phyloP scores from a whole-genome alignment of 2,888 invertebrate genomes.

The Terebella lapidaria region DNA sequence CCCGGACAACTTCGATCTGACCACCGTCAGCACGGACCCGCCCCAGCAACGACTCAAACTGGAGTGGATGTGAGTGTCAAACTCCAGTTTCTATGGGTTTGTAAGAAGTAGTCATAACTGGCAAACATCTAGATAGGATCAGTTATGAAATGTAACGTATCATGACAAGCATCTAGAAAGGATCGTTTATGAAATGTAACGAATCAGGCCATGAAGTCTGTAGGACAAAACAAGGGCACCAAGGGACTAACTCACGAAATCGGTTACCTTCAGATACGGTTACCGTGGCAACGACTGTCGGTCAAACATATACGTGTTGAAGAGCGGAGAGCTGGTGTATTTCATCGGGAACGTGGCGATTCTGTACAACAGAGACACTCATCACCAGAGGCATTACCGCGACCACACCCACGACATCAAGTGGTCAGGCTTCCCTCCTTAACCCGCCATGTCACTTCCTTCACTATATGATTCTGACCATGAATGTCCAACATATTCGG shows the following conservation, averaged over 20 bases:
- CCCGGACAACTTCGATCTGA: constrained; percentile 17
- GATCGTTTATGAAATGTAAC: no score
- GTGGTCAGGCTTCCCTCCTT: no score
- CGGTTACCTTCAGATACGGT: constrained; percentile 47
- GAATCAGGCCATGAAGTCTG: no score
- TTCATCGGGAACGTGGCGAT: constrained; percentile 43
- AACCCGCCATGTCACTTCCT: neutral
- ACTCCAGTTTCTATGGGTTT: no score
- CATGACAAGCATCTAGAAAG: no score
- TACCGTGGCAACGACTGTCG: constrained; percentile 47
- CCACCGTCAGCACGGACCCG: constrained; percentile 28
- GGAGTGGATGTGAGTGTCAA: constrained; percentile 44
- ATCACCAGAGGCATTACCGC: constrained; percentile 43
- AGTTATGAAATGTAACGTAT: no score
- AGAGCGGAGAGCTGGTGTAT: constrained; percentile 42
- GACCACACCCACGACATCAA: constrained; percentile 46
- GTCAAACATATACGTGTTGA: constrained; percentile 36
- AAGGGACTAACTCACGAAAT: no score
- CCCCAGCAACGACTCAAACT: constrained; percentile 38
- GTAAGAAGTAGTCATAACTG: no score
- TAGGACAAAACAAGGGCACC: no score
- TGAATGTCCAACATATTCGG: neutral
- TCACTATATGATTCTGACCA: no score
- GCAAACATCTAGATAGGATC: no score
- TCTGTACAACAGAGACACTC: constrained; percentile 31